Percentiles rank a stretch among this genome's conserved stretches.
phyloP scores from a whole-genome alignment of 2,888 invertebrate species.

The Stramonita haemastoma region DNA sequence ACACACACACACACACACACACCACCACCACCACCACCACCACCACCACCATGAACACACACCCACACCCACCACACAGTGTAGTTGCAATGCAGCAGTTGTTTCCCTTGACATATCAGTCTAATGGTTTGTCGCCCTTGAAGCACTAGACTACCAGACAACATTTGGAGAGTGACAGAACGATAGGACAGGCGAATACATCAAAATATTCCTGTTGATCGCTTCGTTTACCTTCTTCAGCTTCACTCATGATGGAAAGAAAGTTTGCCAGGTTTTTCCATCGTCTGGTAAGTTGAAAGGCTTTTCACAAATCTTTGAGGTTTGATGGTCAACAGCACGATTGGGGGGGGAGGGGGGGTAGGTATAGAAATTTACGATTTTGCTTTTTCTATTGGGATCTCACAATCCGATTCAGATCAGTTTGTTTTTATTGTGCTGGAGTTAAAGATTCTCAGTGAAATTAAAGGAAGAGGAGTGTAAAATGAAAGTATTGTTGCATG shows the following conservation, averaged over 20 bases:
- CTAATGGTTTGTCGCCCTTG: conserved; percentile 40
- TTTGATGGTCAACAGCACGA: too few species aligned
- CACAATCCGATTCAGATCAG: too few species aligned
- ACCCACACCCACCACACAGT: not conserved
- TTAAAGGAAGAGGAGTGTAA: too few species aligned
- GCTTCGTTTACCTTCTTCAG: not conserved
- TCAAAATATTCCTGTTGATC: not conserved
- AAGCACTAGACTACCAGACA: conserved; percentile 17
- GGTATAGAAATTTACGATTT: too few species aligned
- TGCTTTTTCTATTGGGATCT: too few species aligned
- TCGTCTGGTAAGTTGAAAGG: conserved; percentile 42
- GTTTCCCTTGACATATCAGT: conserved; percentile 22
- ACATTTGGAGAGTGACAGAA: not conserved
- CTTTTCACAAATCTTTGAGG: too few species aligned
- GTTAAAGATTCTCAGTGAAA: too few species aligned
- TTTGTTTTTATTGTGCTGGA: too few species aligned
- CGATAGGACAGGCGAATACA: not conserved
- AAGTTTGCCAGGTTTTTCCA: conserved; percentile 51
- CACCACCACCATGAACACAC: not conserved
- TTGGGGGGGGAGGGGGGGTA: too few species aligned
- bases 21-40: not conserved
- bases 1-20: not conserved
- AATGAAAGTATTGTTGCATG: too few species aligned
- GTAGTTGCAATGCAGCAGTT: not conserved
- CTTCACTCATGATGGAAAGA: conserved; percentile 48